Base-by-base conservation (phyloP, 2,888 invertebrate genomes). In the Phyto melanocephala region DNA sequence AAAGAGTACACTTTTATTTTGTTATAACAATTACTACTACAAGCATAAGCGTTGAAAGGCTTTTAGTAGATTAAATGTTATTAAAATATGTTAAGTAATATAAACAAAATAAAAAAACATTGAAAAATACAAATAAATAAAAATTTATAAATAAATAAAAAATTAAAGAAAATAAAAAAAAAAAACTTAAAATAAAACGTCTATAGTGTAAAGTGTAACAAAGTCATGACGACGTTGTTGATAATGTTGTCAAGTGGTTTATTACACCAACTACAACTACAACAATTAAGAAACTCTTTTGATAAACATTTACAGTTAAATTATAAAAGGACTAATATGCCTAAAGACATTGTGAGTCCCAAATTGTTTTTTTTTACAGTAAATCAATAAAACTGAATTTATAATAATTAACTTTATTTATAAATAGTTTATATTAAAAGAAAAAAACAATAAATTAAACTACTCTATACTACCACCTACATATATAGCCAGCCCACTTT, bases 301-400 rank as follows among this genome's bases (percentile, higher is more conserved):
- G 85, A 87, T 86, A 88, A 86, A 84, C 85, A 87, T 86, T 89
- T 89, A 86, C 87, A 86, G 84, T 86, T 89, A 89, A 88, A 88
- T 79, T 82, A 88, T 88, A 88, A 87, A 87, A 85, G 86, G 88
- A 87, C 82, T 88, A 35, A 62, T 63, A 87, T 88, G 88, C 86
- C 88, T 86, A 88, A 85, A 88, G 88, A 89, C 88, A 88, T 85
- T 88, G 89, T 89, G 89, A 89, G 89, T 89, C 82, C 84, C 81
- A 50, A 37, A 56, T 60, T 65, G 35, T 62, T 60, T 70, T 37
- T 35, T 33, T 56, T 33, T 33, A 0, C 15, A 54, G 17, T 13
- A 60, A 42, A 68, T 68, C 50, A 50, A 3, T 37, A 47, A 54
- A 24, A 54, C 45, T 15, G 13, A 52, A 40, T 52, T 6, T 22